Conservation (phyloP, 2,113 vertebrate species). For the Psittacara wagleri region DNA sequence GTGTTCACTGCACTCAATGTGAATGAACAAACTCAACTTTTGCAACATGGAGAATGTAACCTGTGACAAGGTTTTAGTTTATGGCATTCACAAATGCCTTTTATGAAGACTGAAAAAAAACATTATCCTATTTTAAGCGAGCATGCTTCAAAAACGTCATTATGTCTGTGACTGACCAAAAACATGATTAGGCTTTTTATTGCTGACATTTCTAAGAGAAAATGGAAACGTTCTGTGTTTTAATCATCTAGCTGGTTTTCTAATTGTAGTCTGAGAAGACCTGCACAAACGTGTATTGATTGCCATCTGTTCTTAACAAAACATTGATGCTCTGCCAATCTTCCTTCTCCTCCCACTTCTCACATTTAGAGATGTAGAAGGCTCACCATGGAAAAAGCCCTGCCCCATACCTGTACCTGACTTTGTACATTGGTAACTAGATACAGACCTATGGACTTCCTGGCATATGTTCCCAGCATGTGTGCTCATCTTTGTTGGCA, state of each 20-base stretch:
- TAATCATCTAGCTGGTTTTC: not conserved
- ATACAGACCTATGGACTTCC: fast-evolving
- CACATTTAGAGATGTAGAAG: not conserved
- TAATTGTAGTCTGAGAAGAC: not conserved
- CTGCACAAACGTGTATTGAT: not conserved
- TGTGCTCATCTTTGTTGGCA: not conserved
- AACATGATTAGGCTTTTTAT: not conserved
- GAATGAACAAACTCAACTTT: not conserved
- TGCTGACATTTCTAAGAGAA: not conserved
- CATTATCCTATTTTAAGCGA: not conserved
- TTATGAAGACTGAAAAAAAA: not conserved
- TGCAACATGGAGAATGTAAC: not conserved
- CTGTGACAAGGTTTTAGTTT: not conserved
- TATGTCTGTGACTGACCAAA: not conserved
- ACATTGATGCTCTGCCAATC: not conserved
- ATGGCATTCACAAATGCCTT: not conserved
- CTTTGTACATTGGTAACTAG: not conserved
- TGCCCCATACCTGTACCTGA: not conserved
- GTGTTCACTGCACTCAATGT: not conserved
- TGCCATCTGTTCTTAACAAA: not conserved
- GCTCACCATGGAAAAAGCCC: not conserved
- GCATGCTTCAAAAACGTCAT: not conserved
- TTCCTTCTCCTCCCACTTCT: not conserved
- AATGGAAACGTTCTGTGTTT: not conserved
- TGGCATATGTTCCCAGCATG: not conserved